Percentiles rank a stretch among this genome's conserved stretches.
phyloP scores from a whole-genome alignment of 2,888 invertebrate species.

The Furcula furcula region DNA sequence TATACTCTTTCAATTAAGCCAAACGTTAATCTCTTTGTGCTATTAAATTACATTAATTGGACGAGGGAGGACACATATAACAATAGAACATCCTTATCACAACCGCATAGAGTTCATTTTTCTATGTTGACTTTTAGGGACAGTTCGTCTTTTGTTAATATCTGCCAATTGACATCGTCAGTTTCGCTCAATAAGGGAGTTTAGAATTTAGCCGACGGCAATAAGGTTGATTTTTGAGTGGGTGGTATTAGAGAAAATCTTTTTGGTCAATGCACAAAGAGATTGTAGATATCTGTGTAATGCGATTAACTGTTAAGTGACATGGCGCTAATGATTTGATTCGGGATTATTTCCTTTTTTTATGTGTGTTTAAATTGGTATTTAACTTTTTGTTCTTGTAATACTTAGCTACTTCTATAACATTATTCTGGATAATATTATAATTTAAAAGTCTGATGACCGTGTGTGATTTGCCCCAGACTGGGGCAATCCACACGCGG shows the following conservation, averaged over 20 bases:
- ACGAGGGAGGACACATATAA: constrained; percentile 46
- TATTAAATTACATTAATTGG: constrained; percentile 80
- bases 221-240: constrained; percentile 30
- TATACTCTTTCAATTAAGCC: constrained; percentile 75
- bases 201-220: constrained; percentile 28
- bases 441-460: too few relatives aligned
- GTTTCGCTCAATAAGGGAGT: constrained; percentile 24
- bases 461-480: too few relatives aligned
- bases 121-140: constrained; percentile 19
- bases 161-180: constrained; percentile 61
- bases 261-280: constrained; percentile 61
- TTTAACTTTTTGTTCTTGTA: too few relatives aligned
- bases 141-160: constrained; percentile 61
- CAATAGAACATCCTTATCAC: constrained; percentile 26
- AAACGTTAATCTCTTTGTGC: constrained; percentile 71
- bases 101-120: constrained; percentile 39
- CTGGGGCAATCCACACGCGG: too few relatives aligned
- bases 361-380: too few relatives aligned
- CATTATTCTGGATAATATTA: too few relatives aligned
- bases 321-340: constrained; percentile 72
- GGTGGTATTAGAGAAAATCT: constrained; percentile 29
- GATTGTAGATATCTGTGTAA: constrained; percentile 69
- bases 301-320: constrained; percentile 77
- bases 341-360: constrained; percentile 48
- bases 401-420: too few relatives aligned